These are phyloP conservation scores for Limnephilus lunatus DNA, from an alignment of 2,888 invertebrate genomes.

Conservation along the genomic window DNA sequence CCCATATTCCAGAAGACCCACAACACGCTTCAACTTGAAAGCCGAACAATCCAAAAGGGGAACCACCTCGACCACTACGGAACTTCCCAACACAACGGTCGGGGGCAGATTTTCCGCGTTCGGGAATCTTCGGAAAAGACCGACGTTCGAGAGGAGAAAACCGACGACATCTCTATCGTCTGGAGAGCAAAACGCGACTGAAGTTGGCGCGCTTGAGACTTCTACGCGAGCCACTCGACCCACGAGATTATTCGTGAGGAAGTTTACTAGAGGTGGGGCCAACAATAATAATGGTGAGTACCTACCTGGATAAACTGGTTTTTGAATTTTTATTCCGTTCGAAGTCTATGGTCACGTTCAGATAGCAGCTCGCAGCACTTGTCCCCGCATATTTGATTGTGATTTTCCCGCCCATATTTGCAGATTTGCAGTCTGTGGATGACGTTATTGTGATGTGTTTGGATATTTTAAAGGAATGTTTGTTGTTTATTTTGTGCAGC, in stretches of 20 bases:
- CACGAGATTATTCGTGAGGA: constrained; percentile 64
- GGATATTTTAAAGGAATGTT: constrained; percentile 5
- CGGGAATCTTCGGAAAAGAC: constrained; percentile 52
- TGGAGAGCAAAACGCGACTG: constrained; percentile 58
- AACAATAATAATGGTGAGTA: constrained; percentile 48
- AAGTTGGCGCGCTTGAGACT: constrained; percentile 47
- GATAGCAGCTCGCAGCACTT: constrained; percentile 53
- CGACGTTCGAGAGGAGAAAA: constrained; percentile 52
- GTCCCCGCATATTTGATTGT: constrained; percentile 48
- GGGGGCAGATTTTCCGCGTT: constrained; percentile 53
- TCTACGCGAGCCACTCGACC: constrained; percentile 53
- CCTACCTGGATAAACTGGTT: constrained; percentile 56
- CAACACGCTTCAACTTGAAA: constrained; percentile 51
- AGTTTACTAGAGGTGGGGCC: constrained; percentile 57
- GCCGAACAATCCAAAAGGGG: constrained; percentile 20
- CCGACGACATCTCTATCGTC: constrained; percentile 50
- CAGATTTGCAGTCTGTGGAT: constrained; percentile 10
- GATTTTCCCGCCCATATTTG: constrained; percentile 53
- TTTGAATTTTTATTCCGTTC: constrained; percentile 53
- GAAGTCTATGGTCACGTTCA: constrained; percentile 64
- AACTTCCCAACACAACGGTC: constrained; percentile 16
- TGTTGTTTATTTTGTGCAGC: background rate
- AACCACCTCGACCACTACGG: constrained; percentile 44
- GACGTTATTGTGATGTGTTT: background rate
- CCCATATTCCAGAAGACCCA: constrained; percentile 60